Base-by-base conservation (phyloP, 2,888 invertebrate species). In the Drosophila peninsularis region DNA sequence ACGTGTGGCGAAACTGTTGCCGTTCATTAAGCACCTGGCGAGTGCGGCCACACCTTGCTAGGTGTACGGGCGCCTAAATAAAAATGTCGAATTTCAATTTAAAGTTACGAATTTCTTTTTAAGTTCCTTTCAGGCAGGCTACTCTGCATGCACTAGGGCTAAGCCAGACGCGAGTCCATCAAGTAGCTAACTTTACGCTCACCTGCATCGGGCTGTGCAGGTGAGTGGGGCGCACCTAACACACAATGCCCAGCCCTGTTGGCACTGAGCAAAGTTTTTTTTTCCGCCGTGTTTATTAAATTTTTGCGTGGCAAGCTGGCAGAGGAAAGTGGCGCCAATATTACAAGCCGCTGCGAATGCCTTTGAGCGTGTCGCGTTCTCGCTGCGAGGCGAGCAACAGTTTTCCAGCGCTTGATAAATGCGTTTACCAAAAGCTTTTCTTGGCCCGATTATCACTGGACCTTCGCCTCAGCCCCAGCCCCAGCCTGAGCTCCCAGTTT, bases 1-100 rank as follows among this genome's bases (percentile, higher is more conserved):
- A 34, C 49, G 49, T 50, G 34, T 34, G 34, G 34, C 66, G 9
- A 57, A 50, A 54, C 62, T 63, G 74, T 39, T 65, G 65, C 50
- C 72, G 54, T 76, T 81, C 81, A 83, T 87, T 81, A 77, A 69
- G 61, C 76, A 85, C 57, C 66, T 69, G 27, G 61, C 66, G n/a
- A 42, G 37, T 44, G 13, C n/a, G 17, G 56, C 50, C 11, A 19
- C 68, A 9, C 9, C 13, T n/a, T n/a, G 55, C 50, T 32, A 63
- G 55, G 55, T 64, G 53, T 47, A 30, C 56, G 57, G 37, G n/a
- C n/a, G 57, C 53, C 61, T 47, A 66, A 73, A 82, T 77, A 58
- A 62, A 60, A 73, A 61, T 68, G 54, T 62, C 58, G n/a, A 66
- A 56, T 58, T 71, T 72, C 74, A 85, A 82, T 85, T 82, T 85